Base-by-base conservation (phyloP, 2,113 vertebrate genomes). In the Ibidorhyncha struthersii region DNA sequence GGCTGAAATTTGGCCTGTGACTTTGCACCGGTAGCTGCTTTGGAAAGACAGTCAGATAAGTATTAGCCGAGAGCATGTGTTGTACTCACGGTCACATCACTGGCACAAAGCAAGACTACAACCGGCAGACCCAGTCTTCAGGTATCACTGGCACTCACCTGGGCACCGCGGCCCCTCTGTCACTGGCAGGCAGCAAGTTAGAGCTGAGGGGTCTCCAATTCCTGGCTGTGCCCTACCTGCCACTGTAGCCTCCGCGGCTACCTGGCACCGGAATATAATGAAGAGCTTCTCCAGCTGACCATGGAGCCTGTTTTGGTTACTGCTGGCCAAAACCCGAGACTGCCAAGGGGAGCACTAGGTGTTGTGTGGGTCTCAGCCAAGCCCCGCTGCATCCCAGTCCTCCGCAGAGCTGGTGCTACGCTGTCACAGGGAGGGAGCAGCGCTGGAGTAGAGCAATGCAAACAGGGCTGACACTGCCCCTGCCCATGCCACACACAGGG, bases 171-270 rank as follows among this genome's bases (percentile, higher is more conserved):
- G 20, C 41, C 26, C 6, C 29, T 38, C 49, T 69, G 65, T 21
- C 49, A 19, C 49, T 56, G 38, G 29, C 55, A 81, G 32, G 12
- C 32, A 27, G n/a, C 9, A 29, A 16, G 8, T 0, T n/a, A 52
- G 66, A 73, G 50, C 58, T 38, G 34, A n/a, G 50, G 29, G 4
- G 8, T 49, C 45, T 58, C 25, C 36, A 25, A 3, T 8, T 32
- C 52, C 71, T 4, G 4, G 8, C 73, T 29, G 10, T 4, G 4
- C 43, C 53, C 27, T 22, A 27, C 32, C 34, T 78, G 55, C 19
- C 20, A 22, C 12, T 1, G 2, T 11, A 59, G 61, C 61, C 38
- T 41, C 61, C 0, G 0, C 0, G 3, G 50, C 61, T 36, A 3
- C 66, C 47, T 58, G 84, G 61, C 58, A 67, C n/a, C 26, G 16